A percentile compares a stretch with the other conserved stretches of the same genome.
Conservation (phyloP, 1,140 invertebrate species). For the Zeugodacus cucurbitae region DNA sequence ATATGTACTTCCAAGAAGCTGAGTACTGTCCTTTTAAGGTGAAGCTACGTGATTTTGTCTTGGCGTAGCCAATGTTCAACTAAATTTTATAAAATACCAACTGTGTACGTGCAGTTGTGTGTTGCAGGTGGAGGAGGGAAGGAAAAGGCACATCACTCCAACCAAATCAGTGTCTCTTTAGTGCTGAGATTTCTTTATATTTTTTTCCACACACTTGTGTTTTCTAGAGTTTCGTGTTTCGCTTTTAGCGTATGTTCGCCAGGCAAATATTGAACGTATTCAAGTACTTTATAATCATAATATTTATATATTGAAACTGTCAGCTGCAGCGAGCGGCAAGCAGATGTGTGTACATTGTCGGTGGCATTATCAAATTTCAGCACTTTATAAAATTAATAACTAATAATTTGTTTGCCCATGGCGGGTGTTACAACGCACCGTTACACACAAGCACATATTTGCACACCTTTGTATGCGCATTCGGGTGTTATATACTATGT, state of each 20-base stretch:
- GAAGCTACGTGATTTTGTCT: background rate
- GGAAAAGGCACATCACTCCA: background rate
- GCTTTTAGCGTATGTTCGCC: background rate
- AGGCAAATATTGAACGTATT: conserved; percentile 2
- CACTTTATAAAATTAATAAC: conserved; percentile 19
- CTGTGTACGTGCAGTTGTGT: background rate
- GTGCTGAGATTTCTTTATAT: background rate
- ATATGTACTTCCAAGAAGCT: background rate
- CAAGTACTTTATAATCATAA: background rate
- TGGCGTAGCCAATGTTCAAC: background rate
- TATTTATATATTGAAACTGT: background rate
- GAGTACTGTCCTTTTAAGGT: too few species aligned
- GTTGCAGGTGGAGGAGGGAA: background rate
- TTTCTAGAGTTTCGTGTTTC: background rate
- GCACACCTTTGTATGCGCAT: too few species aligned
- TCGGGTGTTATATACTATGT: too few species aligned
- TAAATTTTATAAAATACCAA: background rate
- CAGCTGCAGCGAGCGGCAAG: background rate
- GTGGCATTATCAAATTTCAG: background rate
- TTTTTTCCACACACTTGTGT: background rate
- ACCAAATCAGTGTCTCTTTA: background rate
- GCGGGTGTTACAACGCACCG: background rate
- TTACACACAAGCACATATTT: background rate
- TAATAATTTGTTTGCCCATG: background rate
- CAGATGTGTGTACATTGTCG: background rate